A percentile compares a stretch with the other conserved stretches of the same genome.
Conservation (phyloP, 1,140 invertebrate species). For the Drosophila eugracilis region DNA sequence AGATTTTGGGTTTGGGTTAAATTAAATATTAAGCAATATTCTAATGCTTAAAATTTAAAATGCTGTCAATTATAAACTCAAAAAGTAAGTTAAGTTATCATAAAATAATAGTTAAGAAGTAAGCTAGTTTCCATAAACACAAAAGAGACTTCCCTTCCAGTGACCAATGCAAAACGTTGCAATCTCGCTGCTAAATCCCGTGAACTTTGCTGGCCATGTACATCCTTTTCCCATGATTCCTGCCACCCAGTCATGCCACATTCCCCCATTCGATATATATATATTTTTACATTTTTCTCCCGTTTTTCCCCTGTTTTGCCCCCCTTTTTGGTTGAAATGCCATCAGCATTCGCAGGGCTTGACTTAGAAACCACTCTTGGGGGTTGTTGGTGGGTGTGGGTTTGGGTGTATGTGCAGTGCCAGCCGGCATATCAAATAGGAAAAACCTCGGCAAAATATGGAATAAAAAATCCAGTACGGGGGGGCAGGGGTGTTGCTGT, state of each 20-base stretch:
- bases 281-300: conserved; percentile 12
- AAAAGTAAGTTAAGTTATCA: not conserved
- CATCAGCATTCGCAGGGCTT: conserved; percentile 26
- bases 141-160: too few species aligned
- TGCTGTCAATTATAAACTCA: too few species aligned
- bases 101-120: not conserved
- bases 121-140: too few species aligned
- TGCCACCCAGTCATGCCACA: too few species aligned
- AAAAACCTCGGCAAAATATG: conserved; percentile 44
- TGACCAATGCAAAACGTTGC: not conserved
- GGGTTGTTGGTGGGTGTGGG: conserved; percentile 24
- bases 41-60: too few species aligned
- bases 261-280: conserved; percentile 5
- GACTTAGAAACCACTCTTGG: conserved; percentile 21
- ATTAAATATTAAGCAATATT: too few species aligned
- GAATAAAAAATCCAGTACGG: conserved; percentile 11
- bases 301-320: too few species aligned
- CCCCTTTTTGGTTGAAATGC: conserved; percentile 31
- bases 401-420: conserved; percentile 13
- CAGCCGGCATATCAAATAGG: conserved; percentile 42
- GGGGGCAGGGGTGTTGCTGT: conserved; percentile 2
- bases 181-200: not conserved
- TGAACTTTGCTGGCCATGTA: not conserved
- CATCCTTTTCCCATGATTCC: not conserved
- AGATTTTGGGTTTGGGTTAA: too few species aligned